Evolutionary conservation across 1,140 invertebrate species (phyloP).

Genomic region (Megalopta genalis): DNA sequence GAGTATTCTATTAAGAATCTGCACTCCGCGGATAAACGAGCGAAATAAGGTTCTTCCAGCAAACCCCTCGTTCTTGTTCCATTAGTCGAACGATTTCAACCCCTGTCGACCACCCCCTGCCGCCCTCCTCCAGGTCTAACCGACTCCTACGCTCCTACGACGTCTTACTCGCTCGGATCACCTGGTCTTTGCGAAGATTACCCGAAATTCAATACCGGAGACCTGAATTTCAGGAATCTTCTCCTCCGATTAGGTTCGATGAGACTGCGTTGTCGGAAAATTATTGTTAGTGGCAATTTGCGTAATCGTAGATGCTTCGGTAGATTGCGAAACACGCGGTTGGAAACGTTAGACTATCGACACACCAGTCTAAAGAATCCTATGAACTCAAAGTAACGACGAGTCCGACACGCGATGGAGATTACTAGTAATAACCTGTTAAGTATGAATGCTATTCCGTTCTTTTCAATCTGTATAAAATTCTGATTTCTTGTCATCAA

Average conservation of each 20-base stretch:
- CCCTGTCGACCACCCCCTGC: constrained; percentile 9
- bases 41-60: constrained; percentile 65
- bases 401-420: too few species aligned
- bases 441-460: too few species aligned
- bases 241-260: neutral
- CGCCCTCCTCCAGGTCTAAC: neutral
- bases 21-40: constrained; percentile 68
- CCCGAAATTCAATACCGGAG: constrained; percentile 30
- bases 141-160: constrained; percentile 28
- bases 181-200: constrained; percentile 47
- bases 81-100: constrained; percentile 65
- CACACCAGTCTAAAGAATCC: too few species aligned
- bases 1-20: constrained; percentile 74
- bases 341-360: neutral
- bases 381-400: too few species aligned
- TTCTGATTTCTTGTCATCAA: too few species aligned
- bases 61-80: constrained; percentile 54
- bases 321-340: neutral
- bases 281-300: neutral
- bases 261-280: neutral
- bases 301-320: too few species aligned
- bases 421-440: too few species aligned
- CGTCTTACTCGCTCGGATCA: constrained; percentile 52
- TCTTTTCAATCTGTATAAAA: too few species aligned
- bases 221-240: neutral